Evolutionary conservation across 2,797 vertebrate genomes (phyloP).

Genomic region (Xenentodon cancila): DNA sequence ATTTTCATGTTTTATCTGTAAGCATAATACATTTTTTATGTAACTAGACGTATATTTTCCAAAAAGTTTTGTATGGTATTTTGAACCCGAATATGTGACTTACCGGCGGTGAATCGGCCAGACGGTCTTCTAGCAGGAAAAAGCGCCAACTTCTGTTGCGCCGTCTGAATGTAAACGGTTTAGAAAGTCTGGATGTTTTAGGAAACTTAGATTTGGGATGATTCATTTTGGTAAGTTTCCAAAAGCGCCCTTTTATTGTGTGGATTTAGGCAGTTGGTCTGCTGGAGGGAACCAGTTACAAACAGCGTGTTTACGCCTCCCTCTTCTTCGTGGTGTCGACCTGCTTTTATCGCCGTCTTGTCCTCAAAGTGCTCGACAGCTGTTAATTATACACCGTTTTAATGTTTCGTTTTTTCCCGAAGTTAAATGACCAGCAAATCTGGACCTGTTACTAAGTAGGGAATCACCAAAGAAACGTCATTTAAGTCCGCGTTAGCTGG

Average conservation of each 20-base stretch:
- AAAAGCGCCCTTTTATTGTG: neutral
- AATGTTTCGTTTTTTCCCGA: accelerated
- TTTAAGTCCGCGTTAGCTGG: constrained; percentile 50
- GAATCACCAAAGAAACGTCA: neutral
- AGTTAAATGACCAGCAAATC: accelerated
- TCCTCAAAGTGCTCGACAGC: neutral
- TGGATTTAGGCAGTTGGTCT: neutral
- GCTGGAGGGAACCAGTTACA: constrained; percentile 20
- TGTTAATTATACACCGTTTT: accelerated
- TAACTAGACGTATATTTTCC: accelerated
- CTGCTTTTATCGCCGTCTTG: constrained; percentile 42
- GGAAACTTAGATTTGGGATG: constrained; percentile 22
- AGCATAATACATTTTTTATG: accelerated
- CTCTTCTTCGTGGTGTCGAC: constrained; percentile 51
- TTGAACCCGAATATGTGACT: neutral
- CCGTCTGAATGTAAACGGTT: constrained; percentile 23
- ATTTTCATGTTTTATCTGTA: accelerated
- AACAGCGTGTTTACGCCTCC: constrained; percentile 50
- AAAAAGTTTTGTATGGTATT: neutral
- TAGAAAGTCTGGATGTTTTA: neutral
- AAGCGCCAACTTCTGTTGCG: constrained; percentile 83
- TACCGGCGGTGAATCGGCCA: constrained; percentile 38
- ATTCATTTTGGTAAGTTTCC: constrained; percentile 45
- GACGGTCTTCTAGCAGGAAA: constrained; percentile 71
- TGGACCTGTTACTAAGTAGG: neutral